phyloP scores from a whole-genome alignment of 2,888 invertebrate species.

The Xestobium rufovillosum region DNA sequence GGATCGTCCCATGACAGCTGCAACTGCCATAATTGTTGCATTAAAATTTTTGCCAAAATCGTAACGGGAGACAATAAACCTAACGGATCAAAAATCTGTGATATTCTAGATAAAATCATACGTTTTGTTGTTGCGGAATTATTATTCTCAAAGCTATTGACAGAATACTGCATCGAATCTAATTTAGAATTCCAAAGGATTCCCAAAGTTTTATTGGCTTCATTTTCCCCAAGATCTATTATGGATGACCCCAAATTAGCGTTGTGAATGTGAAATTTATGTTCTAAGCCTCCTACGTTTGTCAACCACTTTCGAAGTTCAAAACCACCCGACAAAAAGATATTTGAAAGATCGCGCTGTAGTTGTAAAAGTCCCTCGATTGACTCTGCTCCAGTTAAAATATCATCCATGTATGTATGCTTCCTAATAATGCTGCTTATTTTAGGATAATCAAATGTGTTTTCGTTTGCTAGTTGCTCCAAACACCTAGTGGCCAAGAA shows the following conservation, averaged over 20 bases:
- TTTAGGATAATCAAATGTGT: neutral
- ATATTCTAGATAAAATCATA: conserved; percentile 8
- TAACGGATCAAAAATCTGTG: conserved; percentile 4
- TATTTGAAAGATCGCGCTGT: neutral
- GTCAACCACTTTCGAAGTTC: conserved; percentile 9
- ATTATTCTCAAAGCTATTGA: conserved; percentile 7
- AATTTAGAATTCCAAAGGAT: conserved; percentile 12
- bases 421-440: neutral
- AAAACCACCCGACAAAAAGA: neutral
- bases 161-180: conserved; percentile 13
- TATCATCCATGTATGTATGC: neutral
- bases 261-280: conserved; percentile 10
- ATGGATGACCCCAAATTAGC: conserved; percentile 9
- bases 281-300: conserved; percentile 7
- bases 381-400: neutral
- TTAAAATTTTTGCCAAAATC: no score
- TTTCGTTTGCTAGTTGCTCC: conserved; percentile 16
- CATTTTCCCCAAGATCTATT: conserved; percentile 15
- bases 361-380: neutral
- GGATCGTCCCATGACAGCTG: no score
- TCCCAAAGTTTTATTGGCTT: conserved; percentile 17
- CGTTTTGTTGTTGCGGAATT: conserved; percentile 1
- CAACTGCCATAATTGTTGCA: conserved; percentile 12
- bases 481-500: conserved; percentile 18
- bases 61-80: conserved; percentile 10